Conservation (phyloP, 2,888 invertebrate genomes). For the Lasioglossum zephyrum region DNA sequence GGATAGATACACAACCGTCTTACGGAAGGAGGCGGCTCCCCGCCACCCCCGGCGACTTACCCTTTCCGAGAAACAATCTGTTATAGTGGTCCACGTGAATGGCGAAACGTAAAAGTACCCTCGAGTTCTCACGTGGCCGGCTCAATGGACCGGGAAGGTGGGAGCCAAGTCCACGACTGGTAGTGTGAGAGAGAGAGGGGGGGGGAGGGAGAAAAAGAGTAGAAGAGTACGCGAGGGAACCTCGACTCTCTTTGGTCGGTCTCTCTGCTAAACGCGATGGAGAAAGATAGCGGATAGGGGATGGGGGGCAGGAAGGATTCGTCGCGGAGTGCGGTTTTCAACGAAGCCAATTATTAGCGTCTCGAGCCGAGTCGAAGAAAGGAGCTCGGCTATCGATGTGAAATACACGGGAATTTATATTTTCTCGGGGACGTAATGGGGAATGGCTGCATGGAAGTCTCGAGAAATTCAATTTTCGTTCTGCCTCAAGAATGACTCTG, state of each 20-base stretch:
- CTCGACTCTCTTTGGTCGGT: neutral
- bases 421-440: constrained; percentile 55
- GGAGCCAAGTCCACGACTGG: constrained; percentile 44
- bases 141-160: constrained; percentile 77
- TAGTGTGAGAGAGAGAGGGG: constrained; percentile 19
- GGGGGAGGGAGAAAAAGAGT: constrained; percentile 8
- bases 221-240: constrained; percentile 31
- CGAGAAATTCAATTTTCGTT: constrained; percentile 47
- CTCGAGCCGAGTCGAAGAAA: constrained; percentile 64
- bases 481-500: neutral
- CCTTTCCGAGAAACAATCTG: constrained; percentile 83
- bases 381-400: constrained; percentile 61
- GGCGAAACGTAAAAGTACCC: constrained; percentile 83
- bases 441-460: constrained; percentile 33
- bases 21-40: constrained; percentile 56
- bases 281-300: constrained; percentile 41
- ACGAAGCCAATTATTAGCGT: constrained; percentile 84
- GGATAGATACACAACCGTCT: constrained; percentile 58
- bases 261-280: constrained; percentile 37
- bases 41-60: constrained; percentile 27
- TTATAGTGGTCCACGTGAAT: constrained; percentile 82
- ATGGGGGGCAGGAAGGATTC: constrained; percentile 74
- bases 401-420: constrained; percentile 65
- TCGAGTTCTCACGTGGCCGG: constrained; percentile 82
- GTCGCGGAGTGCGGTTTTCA: constrained; percentile 84